Base-by-base conservation (phyloP, 2,888 invertebrate genomes). In the Isotomurus palustris region DNA sequence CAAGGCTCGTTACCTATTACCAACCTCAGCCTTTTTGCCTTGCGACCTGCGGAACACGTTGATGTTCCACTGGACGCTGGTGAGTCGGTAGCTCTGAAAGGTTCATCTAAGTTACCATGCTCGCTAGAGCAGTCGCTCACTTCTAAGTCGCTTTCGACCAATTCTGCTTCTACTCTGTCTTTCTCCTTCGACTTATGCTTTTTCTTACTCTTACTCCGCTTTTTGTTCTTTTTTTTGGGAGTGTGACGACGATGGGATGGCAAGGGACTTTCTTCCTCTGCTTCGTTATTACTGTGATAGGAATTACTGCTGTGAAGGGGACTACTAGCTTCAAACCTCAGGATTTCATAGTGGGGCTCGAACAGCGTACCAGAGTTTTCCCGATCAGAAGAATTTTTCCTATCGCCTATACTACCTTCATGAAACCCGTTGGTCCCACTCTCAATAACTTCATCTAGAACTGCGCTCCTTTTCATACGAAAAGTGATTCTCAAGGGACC, bases 401-500 rank as follows among this genome's bases (percentile, higher is more conserved):
- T 41, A 19, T 56, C 58, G 1, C 19, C 21, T n/a, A 49, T 28
- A 6, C 3, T 5, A 49, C 36, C 49, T 3, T 56, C 58, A 27
- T 50, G 50, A 52, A 32, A 61, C 2, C 50, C 41, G 41, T 43
- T 55, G 27, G 58, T 58, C 14, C 86, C 85, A n/a, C 85, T 85
- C 74, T 90, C 88, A 72, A 88, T 84, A 1, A 88, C 84, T 72
- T 91, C 90, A 72, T 91, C 91, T 47, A 89, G 77, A 53, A 88
- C 85, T 2, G 90, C 90, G 66, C 89, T 90, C 28, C 91, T 83
- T 74, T 92, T 91, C 82, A 92, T 88, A 4, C 91, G 82, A 58
- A 92, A 76, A 5, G 90, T 91, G 61, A 92, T 75, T 4, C 62
- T 40, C 10, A 67, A 59, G 14, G 64, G 64, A 1, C 60, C 60